phyloP scores from a whole-genome alignment of 2,113 vertebrate genomes.

The Synodontis membranacea region DNA sequence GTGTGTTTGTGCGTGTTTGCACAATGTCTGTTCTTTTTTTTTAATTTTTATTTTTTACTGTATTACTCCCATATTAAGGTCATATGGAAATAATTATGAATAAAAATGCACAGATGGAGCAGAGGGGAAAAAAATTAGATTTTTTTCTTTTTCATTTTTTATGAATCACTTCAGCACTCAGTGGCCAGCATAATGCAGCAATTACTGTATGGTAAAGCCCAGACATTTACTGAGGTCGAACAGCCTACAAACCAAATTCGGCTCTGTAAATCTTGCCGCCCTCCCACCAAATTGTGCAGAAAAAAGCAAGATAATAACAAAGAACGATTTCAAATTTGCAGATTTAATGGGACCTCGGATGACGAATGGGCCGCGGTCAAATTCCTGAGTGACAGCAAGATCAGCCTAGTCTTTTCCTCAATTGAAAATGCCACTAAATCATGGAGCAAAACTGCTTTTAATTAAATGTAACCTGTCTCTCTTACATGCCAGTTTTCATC shows the following conservation, averaged over 20 bases:
- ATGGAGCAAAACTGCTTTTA: conserved; percentile 41
- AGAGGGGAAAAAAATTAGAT: conserved; percentile 26
- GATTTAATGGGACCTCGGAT: conserved; percentile 55
- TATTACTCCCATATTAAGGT: conserved; percentile 38
- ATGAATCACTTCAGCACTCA: conserved; percentile 57
- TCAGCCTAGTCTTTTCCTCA: conserved; percentile 41
- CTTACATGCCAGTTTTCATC: conserved; percentile 35
- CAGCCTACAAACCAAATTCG: conserved; percentile 49
- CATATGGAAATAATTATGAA: conserved; percentile 66
- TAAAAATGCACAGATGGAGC: conserved; percentile 42
- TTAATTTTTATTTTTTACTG: conserved; percentile 20
- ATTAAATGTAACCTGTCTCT: conserved; percentile 53
- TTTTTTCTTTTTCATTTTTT: no score
- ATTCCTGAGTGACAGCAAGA: conserved; percentile 49
- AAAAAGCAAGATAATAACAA: conserved; percentile 33
- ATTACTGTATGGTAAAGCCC: conserved; percentile 57
- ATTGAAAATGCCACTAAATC: conserved; percentile 43
- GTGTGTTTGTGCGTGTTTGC: conserved; percentile 2
- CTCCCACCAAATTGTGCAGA: conserved; percentile 44
- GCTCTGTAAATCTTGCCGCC: conserved; percentile 47
- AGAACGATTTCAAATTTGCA: conserved; percentile 53
- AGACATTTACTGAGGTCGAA: conserved; percentile 54
- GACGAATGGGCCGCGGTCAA: conserved; percentile 41
- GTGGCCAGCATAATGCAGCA: conserved; percentile 57
- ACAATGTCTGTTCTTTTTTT: conserved; percentile 39